Conservation (phyloP, 2,797 vertebrate species). For the Leucoraja ocellata region DNA sequence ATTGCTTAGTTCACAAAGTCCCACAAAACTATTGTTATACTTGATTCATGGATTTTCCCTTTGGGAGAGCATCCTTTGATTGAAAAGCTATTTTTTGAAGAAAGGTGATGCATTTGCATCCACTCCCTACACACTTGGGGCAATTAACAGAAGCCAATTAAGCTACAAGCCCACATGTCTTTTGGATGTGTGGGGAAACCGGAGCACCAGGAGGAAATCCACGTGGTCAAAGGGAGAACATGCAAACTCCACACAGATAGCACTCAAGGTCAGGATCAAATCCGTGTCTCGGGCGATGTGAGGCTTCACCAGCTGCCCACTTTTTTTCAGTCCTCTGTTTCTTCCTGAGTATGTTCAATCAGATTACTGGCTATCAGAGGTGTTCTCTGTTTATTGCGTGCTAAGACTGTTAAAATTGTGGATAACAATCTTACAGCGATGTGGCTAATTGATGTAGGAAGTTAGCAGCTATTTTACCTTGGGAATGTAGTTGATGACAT, state of each 20-base stretch:
- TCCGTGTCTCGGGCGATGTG: no score
- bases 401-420: conserved; percentile 3
- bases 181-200: no score
- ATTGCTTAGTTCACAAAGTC: neutral
- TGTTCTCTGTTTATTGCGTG: conserved; percentile 22
- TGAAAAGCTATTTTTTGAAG: neutral
- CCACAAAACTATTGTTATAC: neutral
- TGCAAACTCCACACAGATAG: no score
- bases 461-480: conserved; percentile 17
- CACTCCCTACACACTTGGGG: no score
- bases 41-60: neutral
- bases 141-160: no score
- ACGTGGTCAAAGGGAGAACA: no score
- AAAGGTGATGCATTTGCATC: neutral
- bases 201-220: no score
- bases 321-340: neutral
- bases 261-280: no score
- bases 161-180: no score
- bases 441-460: conserved; percentile 19
- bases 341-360: neutral
- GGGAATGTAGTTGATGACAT: neutral
- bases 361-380: neutral
- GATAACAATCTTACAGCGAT: neutral
- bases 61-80: neutral
- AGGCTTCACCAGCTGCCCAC: no score